Evolutionary conservation across 92 coral and sea anemone genomes (phyloP).

Genomic region (Anthopleura xanthogrammica): DNA sequence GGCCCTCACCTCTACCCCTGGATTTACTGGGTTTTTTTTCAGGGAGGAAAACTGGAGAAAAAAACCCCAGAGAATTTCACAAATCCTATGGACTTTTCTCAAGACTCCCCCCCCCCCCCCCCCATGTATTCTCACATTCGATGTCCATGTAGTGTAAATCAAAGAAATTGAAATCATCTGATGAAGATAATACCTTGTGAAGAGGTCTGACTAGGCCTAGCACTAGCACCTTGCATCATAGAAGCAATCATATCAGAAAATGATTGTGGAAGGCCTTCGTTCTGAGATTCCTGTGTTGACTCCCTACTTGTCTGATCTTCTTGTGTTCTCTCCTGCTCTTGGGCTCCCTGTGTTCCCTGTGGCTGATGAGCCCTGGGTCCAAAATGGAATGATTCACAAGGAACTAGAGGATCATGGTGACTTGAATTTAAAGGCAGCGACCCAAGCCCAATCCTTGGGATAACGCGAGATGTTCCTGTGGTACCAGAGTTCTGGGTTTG

Average conservation of each 20-base stretch:
- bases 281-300: slow-evolving; percentile 5
- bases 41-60: too few relatives aligned
- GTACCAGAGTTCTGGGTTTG: slow-evolving; percentile 44
- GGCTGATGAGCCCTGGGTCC: slow-evolving; percentile 74
- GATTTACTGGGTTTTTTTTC: too few relatives aligned
- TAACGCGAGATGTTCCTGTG: slow-evolving; percentile 34
- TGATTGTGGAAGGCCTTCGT: slow-evolving; percentile 3
- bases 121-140: too few relatives aligned
- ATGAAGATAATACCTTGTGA: neutral
- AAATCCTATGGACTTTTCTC: too few relatives aligned
- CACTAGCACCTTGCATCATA: slow-evolving; percentile 13
- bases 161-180: too few relatives aligned
- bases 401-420: slow-evolving; percentile 91
- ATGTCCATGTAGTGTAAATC: too few relatives aligned
- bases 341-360: slow-evolving; percentile 38
- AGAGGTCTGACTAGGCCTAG: slow-evolving; percentile 11
- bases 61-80: too few relatives aligned
- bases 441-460: slow-evolving; percentile 37
- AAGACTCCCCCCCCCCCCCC: too few relatives aligned
- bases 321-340: slow-evolving; percentile 17
- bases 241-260: slow-evolving; percentile 32
- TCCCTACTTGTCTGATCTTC: slow-evolving; percentile 6
- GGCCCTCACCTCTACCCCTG: too few relatives aligned
- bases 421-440: slow-evolving; percentile 45
- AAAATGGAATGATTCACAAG: slow-evolving; percentile 98